Evolutionary conservation across 2,797 vertebrate species (phyloP), one percentile per base, ranked within the genome.

Genomic region (Huso huso): DNA sequence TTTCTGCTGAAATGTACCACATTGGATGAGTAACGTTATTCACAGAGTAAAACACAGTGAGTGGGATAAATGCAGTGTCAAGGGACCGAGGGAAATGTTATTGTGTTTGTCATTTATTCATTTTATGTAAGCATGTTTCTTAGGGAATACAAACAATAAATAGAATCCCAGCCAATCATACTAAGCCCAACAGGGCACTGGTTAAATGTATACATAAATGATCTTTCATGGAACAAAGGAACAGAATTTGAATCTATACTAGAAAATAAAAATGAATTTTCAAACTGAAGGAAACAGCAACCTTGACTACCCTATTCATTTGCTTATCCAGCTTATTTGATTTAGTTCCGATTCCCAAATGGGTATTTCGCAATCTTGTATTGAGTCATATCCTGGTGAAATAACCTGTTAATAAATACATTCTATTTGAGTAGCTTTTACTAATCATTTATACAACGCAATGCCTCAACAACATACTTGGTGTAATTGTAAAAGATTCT

Each of bases 1-100:
- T 37, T 68, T 49, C 9, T 15, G 37, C 53, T 12, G 15, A 6
- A 18, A 49, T 64, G 79, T 81, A 82, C 82, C 84, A 81, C 76
- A 13, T 79, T 70, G 66, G 9, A 18, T 70, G 66, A 37, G 53
- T 48, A 66, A 12, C 51, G 15, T n/a, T 18, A 62, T 51, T 62
- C 15, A 62, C n/a, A 48, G 23, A 37, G 37, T 37, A 37, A 5
- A 37, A 5, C 37, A 37, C 37, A 37, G 4, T 5, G 5, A 37
- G 37, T 37, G 37, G 37, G 37, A 37, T 5, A 37, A 37, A 37
- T 37, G 37, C 37, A 37, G 37, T 37, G 37, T 5, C 18, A 10
- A 6, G 48, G 6, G 13, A 51, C 18, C 3, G 5, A 59, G 49
- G 18, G 61, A 49, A 37, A 61, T 6, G 8, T 62, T 37, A 12